phyloP scores from a whole-genome alignment of 2,113 vertebrate species.

The Saguinus imperator region DNA sequence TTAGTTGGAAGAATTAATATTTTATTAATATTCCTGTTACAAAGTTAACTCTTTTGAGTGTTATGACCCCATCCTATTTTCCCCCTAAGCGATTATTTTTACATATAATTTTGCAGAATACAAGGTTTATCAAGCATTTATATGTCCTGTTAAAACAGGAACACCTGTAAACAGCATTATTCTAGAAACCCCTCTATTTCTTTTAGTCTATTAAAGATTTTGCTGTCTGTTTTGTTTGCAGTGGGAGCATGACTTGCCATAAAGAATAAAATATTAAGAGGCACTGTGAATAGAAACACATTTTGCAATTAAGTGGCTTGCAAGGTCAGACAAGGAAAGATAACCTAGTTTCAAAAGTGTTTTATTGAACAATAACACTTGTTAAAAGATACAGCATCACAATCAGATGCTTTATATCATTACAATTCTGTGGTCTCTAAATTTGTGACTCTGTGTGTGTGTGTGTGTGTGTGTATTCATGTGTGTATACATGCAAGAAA shows the following conservation, averaged over 20 bases:
- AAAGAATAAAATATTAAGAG: slow-evolving; percentile 60
- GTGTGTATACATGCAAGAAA: background rate
- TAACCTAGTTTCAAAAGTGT: slow-evolving; percentile 28
- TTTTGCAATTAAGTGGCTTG: slow-evolving; percentile 3
- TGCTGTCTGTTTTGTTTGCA: slow-evolving; percentile 31
- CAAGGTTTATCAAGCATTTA: slow-evolving; percentile 6
- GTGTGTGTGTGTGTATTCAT: fast-evolving
- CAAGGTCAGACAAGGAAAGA: slow-evolving; percentile 14
- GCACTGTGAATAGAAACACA: slow-evolving; percentile 11
- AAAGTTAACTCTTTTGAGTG: slow-evolving; percentile 37
- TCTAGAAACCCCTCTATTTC: background rate
- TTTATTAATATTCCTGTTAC: slow-evolving; percentile 27
- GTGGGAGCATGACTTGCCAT: slow-evolving; percentile 33
- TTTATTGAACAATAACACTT: slow-evolving; percentile 39
- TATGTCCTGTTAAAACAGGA: slow-evolving; percentile 31
- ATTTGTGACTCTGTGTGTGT: background rate
- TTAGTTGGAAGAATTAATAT: slow-evolving; percentile 25
- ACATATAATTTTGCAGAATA: background rate
- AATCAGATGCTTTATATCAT: background rate
- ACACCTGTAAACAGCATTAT: background rate
- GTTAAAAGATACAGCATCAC: background rate
- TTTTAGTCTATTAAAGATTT: slow-evolving; percentile 24
- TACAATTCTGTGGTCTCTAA: slow-evolving; percentile 7
- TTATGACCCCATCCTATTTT: background rate
- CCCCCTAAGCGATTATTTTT: slow-evolving; percentile 18